Evolutionary conservation across 2,888 invertebrate genomes (phyloP), one percentile per base, ranked within the genome.

Genomic region (Xanthorhoe spadicearia): DNA sequence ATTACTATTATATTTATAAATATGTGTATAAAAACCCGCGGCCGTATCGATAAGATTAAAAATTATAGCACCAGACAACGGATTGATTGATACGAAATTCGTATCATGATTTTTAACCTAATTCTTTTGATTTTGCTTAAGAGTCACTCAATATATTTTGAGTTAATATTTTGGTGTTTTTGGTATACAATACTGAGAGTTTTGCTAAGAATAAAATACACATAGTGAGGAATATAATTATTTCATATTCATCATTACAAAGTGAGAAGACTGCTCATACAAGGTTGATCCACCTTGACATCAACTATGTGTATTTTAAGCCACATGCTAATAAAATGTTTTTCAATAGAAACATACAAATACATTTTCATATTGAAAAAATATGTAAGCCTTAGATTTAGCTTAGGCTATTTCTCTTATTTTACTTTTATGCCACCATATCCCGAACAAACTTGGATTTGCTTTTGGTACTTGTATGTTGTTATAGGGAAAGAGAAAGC

Each of bases 1-100:
- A 58, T 57, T 58, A 43, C n/a, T 53, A 62, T 55, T 54, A 53
- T 23, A 68, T 52, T 52, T 66, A 60, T 62, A 58, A 65, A 53
- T 66, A 60, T 50, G 58, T 69, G 68, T 71, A 68, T 65, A 70
- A 70, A 56, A 73, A 66, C 55, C 54, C 63, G 63, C 60, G 64
- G 59, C 67, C 58, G 43, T 62, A 63, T 57, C 59, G 51, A 60
- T 67, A 69, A 18, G 6, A 66, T 35, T 56, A 62, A 62, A 68
- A 69, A 66, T 68, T 66, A 70, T 64, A 70, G 72, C 69, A 72
- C 70, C 72, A 74, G 65, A 68, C 66, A 62, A 69, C 46, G 61
- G 60, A 51, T 60, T 52, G 35, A 51, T 49, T 35, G 38, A 55
- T 58, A 59, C 50, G 35, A 53, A 61, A 38, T 52, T 38, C 35